Evolutionary conservation across 1,140 invertebrate species (phyloP), one percentile per base, ranked within the genome.

Genomic region (Tetraneura akinire): DNA sequence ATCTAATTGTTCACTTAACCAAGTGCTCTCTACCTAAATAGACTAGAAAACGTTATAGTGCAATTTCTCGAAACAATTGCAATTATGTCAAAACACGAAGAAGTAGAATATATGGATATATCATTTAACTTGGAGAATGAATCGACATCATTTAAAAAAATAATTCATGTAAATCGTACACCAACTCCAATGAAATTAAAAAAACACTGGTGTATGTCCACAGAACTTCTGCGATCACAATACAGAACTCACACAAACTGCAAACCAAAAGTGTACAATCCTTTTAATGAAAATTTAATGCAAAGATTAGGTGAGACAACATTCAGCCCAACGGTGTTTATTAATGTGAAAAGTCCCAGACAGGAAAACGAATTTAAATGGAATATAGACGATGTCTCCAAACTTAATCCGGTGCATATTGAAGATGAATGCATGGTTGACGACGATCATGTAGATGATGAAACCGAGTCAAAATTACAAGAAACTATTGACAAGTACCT

Each of bases 301-400:
- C 74, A 78, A 45, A 18, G 74, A n/a, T 11, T 78, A 1, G 74
- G 74, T 13, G 74, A 78, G 16, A 78, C 74, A 1, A 78, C 74
- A 26, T 62, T 78, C 8, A 81, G 80, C 4, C 80, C 80, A 23
- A 81, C 74, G 6, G 80, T 81, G 6, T 73, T 81, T 2, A 47
- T 55, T 6, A 82, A 76, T 81, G 73, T 49, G 29, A 80, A 23
- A 47, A 81, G 80, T 55, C 57, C 80, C 23, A 26, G 73, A 21
- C 49, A 80, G 60, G 10, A 81, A 53, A 78, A 55, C 1, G 70
- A 82, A 8, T 81, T 80, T 47, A 42, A 47, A n/a, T 82, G 81
- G 81, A 81, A 70, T 53, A 82, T 82, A 5, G 81, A 82, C 9
- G 81, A 82, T 68, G 47, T 82, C 16, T 82, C 81, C 11, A 80